These are phyloP conservation scores for Plagodis pulveraria DNA, from an alignment of 2,888 invertebrate species.

Conservation along the genomic window DNA sequence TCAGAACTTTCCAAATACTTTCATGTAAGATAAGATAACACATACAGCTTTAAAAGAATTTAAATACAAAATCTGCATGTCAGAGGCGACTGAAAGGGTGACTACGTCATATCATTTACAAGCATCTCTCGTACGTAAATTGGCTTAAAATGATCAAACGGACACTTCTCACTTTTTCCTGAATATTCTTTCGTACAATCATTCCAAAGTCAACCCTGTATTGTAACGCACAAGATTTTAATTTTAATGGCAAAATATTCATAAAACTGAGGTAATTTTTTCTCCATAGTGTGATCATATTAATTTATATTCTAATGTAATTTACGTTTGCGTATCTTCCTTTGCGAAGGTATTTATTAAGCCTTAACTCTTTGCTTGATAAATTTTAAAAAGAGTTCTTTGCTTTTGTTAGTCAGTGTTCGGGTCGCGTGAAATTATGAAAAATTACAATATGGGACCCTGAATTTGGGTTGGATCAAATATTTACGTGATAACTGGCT, in stretches of 20 bases:
- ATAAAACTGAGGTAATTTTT: constrained; percentile 44
- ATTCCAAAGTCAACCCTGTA: constrained; percentile 18
- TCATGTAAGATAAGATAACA: constrained; percentile 3
- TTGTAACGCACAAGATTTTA: neutral
- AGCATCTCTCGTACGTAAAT: constrained; percentile 34
- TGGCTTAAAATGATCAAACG: constrained; percentile 42
- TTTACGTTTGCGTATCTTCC: constrained; percentile 68
- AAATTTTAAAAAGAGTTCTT: constrained; percentile 36
- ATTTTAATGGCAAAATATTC: constrained; percentile 2
- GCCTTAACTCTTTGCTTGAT: constrained; percentile 52
- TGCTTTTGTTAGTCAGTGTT: constrained; percentile 38
- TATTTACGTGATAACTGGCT: neutral
- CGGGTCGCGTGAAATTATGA: constrained; percentile 64
- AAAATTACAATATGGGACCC: constrained; percentile 47
- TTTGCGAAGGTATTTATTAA: constrained; percentile 56
- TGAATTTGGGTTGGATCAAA: neutral
- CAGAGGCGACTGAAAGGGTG: constrained; percentile 12
- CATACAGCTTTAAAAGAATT: constrained; percentile 1
- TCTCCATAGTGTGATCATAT: constrained; percentile 67
- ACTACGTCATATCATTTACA: constrained; percentile 22
- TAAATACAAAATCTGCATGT: constrained; percentile 26
- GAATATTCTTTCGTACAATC: constrained; percentile 27
- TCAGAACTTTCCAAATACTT: too few relatives aligned
- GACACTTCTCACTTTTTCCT: constrained; percentile 28
- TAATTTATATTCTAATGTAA: constrained; percentile 83